Evolutionary conservation across 2,888 invertebrate species (phyloP).

Genomic region (Cantharis nigra): DNA sequence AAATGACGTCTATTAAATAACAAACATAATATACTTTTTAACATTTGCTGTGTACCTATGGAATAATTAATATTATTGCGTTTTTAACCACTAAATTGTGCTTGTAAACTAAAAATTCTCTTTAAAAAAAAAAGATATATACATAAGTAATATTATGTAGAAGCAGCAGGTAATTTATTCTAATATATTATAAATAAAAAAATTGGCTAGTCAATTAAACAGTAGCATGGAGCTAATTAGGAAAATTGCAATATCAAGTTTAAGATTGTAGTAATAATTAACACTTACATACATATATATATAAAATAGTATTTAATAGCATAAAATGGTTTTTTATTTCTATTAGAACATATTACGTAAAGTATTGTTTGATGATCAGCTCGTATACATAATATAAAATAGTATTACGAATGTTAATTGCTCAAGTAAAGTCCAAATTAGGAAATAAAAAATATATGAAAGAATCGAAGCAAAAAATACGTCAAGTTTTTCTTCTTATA

Average conservation of each 20-base stretch:
- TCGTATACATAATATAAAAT: background rate
- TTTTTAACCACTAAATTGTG: background rate
- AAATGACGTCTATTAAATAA: conserved; percentile 1
- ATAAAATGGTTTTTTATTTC: background rate
- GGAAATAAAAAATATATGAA: background rate
- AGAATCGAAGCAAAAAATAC: background rate
- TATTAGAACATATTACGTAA: background rate
- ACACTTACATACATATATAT: no score
- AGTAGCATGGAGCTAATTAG: background rate
- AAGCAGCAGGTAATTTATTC: background rate
- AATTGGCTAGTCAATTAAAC: background rate
- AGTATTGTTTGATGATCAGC: no score
- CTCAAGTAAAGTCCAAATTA: background rate
- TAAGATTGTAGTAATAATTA: background rate
- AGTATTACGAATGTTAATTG: background rate
- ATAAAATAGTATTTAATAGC: background rate
- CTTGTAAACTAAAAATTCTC: background rate
- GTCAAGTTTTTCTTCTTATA: background rate
- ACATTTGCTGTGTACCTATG: background rate
- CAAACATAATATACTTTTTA: conserved; percentile 8
- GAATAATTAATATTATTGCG: background rate
- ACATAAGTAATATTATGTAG: background rate
- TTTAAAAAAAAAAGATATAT: background rate
- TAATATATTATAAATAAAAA: background rate
- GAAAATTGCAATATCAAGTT: background rate